phyloP scores from a whole-genome alignment of 2,888 invertebrate species.

The Listrodromus nycthemerus region DNA sequence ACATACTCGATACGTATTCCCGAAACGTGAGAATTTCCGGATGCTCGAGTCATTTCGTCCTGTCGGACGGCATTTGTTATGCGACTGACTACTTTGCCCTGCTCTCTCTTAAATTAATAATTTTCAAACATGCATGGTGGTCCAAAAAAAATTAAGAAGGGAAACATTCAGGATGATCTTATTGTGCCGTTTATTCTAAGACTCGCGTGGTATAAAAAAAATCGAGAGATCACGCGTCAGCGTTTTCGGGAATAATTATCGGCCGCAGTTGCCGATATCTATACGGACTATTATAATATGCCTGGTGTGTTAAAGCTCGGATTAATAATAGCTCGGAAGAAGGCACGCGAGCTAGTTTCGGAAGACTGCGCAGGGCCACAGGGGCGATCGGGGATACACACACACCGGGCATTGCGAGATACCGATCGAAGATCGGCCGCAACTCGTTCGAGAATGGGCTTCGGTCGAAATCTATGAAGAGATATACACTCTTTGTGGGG shows the following conservation, averaged over 20 bases:
- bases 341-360: slow-evolving; percentile 57
- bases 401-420: slow-evolving; percentile 63
- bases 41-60: background rate
- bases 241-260: slow-evolving; percentile 53
- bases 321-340: slow-evolving; percentile 66
- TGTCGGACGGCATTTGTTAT: background rate
- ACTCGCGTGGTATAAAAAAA: background rate
- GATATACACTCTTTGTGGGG: slow-evolving; percentile 13
- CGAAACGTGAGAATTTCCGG: background rate
- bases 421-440: slow-evolving; percentile 72
- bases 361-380: slow-evolving; percentile 5
- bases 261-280: slow-evolving; percentile 42
- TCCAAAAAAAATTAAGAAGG: background rate
- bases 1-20: background rate
- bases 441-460: slow-evolving; percentile 65
- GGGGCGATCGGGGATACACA: background rate
- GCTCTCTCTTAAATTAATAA: no score
- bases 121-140: background rate
- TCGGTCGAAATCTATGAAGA: slow-evolving; percentile 29
- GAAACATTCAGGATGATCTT: background rate
- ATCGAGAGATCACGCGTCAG: slow-evolving; percentile 59
- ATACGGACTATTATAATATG: slow-evolving; percentile 56
- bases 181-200: background rate
- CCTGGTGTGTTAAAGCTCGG: slow-evolving; percentile 63
- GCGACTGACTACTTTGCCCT: no score